Evolutionary conservation across 2,888 invertebrate genomes (phyloP).

Genomic region (Cataglyphis altisquamis): DNA sequence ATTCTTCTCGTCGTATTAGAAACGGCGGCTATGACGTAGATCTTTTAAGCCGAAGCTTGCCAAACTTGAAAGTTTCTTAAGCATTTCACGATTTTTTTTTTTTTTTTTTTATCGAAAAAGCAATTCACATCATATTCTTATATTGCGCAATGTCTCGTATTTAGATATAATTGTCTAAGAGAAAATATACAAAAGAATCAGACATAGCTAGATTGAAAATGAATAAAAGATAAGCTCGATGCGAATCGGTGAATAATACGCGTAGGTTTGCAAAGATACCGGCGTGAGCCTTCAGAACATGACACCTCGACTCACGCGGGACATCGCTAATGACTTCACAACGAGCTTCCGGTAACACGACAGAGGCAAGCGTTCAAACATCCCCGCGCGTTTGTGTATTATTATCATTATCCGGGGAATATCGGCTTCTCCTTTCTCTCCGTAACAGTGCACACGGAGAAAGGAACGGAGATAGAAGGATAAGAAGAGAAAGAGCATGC

Average conservation of each 20-base stretch:
- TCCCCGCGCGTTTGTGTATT: slow-evolving; percentile 9
- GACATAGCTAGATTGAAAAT: not conserved
- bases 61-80: not conserved
- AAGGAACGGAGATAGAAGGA: not conserved
- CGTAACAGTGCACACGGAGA: slow-evolving; percentile 15
- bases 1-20: slow-evolving; percentile 32
- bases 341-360: slow-evolving; percentile 19
- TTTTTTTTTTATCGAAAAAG: not conserved
- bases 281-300: not conserved
- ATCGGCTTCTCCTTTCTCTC: slow-evolving; percentile 59
- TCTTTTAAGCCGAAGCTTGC: slow-evolving; percentile 26
- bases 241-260: not conserved
- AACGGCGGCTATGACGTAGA: not conserved
- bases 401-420: slow-evolving; percentile 63
- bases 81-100: not conserved
- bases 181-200: not conserved
- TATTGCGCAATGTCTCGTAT: no score
- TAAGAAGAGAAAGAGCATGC: not conserved
- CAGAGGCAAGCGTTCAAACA: slow-evolving; percentile 41
- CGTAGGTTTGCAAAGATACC: slow-evolving; percentile 6
- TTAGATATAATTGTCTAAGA: not conserved
- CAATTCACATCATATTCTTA: not conserved
- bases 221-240: not conserved
- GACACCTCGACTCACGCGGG: slow-evolving; percentile 52
- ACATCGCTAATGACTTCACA: slow-evolving; percentile 58